phyloP scores from a whole-genome alignment of 2,113 vertebrate genomes.

The Cynopterus brachyotis region DNA sequence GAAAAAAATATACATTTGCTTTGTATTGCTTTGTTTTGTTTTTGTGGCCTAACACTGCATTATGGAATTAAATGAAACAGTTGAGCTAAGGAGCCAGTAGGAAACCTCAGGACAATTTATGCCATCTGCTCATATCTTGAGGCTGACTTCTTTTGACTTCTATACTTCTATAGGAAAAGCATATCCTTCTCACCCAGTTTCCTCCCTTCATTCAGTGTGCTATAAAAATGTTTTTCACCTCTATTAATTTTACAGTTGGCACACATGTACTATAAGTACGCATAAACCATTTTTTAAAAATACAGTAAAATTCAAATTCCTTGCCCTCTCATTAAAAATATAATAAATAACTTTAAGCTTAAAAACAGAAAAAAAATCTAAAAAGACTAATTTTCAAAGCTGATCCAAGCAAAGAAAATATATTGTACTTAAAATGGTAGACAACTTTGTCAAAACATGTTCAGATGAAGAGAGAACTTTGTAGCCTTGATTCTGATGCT shows the following conservation, averaged over 20 bases:
- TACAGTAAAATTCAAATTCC: neutral
- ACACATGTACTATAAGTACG: neutral
- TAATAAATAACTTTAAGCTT: neutral
- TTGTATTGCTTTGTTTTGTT: neutral
- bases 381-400: neutral
- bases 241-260: neutral
- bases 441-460: neutral
- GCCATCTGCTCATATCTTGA: neutral
- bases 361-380: neutral
- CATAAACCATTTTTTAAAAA: neutral
- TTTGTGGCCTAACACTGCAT: neutral
- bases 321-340: neutral
- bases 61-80: neutral
- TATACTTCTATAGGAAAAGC: neutral
- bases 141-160: neutral
- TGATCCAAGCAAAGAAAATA: neutral
- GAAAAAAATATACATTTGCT: neutral
- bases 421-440: neutral
- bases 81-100: neutral
- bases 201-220: neutral
- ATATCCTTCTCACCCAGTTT: neutral
- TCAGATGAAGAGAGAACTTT: neutral
- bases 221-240: neutral
- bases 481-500: neutral
- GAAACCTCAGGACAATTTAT: neutral